Conservation (phyloP, 2,888 invertebrate genomes). For the Elaeidobius kamerunicus region DNA sequence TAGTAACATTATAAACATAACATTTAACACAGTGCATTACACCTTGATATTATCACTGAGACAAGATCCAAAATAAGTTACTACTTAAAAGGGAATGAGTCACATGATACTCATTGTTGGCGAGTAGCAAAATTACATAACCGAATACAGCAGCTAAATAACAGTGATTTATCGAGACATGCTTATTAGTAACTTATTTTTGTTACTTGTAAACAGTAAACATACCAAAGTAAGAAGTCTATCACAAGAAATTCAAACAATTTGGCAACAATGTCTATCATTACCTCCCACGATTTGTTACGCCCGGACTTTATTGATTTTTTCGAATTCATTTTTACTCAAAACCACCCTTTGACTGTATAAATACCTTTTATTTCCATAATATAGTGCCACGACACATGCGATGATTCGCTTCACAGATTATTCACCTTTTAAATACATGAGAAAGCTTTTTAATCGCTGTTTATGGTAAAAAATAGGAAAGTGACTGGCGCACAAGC, state of each 20-base stretch:
- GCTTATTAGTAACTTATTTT: too few relatives aligned
- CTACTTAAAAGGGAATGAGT: too few relatives aligned
- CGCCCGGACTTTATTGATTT: constrained; percentile 48
- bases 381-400: constrained; percentile 14
- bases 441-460: constrained; percentile 10
- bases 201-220: too few relatives aligned
- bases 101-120: neutral
- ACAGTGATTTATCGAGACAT: too few relatives aligned
- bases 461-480: constrained; percentile 19
- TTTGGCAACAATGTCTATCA: constrained; percentile 32
- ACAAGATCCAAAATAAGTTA: too few relatives aligned
- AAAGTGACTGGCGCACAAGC: constrained; percentile 16
- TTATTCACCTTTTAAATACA: constrained; percentile 4
- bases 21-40: too few relatives aligned
- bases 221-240: too few relatives aligned
- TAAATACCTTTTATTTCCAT: constrained; percentile 11
- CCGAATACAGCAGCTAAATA: neutral
- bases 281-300: constrained; percentile 39
- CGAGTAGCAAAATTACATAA: neutral
- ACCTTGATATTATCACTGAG: too few relatives aligned
- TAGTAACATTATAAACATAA: constrained; percentile 2
- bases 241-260: neutral
- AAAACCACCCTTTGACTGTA: constrained; percentile 23
- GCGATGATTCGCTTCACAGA: constrained; percentile 7
- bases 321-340: constrained; percentile 33